Conservation (phyloP, 2,113 vertebrate species). For the Crotalus tigris region DNA sequence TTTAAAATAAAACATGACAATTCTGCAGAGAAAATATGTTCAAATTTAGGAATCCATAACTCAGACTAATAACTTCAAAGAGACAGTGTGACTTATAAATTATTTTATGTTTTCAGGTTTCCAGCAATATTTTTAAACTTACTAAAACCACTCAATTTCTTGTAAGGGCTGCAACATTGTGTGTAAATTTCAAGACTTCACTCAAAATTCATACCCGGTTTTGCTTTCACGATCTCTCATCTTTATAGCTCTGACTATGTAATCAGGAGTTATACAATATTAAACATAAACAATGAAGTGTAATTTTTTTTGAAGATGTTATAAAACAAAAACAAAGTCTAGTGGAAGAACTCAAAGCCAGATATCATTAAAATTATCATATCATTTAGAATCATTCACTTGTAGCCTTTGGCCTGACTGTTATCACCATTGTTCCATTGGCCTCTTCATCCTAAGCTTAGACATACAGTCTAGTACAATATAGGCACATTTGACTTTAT, state of each 20-base stretch:
- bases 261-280: background rate
- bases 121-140: constrained; percentile 15
- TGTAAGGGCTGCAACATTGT: background rate
- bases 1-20: background rate
- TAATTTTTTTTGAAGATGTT: background rate
- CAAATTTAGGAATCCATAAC: constrained; percentile 10
- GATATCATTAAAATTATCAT: background rate
- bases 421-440: background rate
- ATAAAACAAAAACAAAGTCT: background rate
- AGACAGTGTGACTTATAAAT: background rate
- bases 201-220: background rate
- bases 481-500: background rate
- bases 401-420: background rate
- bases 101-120: constrained; percentile 6
- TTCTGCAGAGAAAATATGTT: background rate
- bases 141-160: constrained; percentile 6
- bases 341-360: background rate
- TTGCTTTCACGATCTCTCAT: background rate
- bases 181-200: background rate
- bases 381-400: background rate
- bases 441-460: background rate
- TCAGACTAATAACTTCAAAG: constrained; percentile 10
- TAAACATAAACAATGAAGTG: background rate
- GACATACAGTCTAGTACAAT: background rate
- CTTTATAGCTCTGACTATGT: background rate